Conservation (phyloP, 2,113 vertebrate species). For the Urocitellus parryii region DNA sequence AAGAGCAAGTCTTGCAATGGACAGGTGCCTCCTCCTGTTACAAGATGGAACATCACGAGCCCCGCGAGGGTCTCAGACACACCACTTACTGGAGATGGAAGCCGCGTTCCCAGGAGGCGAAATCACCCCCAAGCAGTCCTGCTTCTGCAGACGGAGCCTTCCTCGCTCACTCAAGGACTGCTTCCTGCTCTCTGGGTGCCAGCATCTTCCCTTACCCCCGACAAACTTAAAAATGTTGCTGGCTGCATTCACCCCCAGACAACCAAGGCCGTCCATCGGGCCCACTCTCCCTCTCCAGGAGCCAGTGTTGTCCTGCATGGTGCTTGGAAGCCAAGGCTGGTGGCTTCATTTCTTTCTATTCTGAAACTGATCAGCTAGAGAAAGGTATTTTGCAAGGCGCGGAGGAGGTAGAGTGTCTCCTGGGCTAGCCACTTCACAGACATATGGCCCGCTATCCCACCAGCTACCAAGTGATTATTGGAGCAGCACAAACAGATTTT, state of each 20-base stretch:
- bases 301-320: neutral
- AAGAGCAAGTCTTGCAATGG: neutral
- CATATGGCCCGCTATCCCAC: slow-evolving; percentile 87
- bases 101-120: neutral
- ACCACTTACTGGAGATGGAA: rapidly evolving
- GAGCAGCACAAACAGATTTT: slow-evolving; percentile 87
- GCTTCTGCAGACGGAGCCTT: neutral
- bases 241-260: neutral
- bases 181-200: neutral
- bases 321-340: slow-evolving; percentile 72
- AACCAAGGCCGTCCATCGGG: too few species aligned
- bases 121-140: neutral
- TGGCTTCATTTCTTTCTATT: slow-evolving; percentile 27
- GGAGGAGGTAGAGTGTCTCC: slow-evolving; percentile 71
- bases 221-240: neutral
- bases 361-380: neutral
- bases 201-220: neutral
- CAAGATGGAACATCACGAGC: rapidly evolving
- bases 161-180: rapidly evolving
- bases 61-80: neutral
- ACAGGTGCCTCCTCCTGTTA: neutral
- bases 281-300: slow-evolving; percentile 36
- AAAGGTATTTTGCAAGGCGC: slow-evolving; percentile 25
- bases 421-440: slow-evolving; percentile 77
- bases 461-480: slow-evolving; percentile 85